Percentiles rank a stretch among this genome's conserved stretches.
These are phyloP conservation scores for Connochaetes taurinus DNA, from an alignment of 2,113 vertebrate species.

Conservation along the genomic window DNA sequence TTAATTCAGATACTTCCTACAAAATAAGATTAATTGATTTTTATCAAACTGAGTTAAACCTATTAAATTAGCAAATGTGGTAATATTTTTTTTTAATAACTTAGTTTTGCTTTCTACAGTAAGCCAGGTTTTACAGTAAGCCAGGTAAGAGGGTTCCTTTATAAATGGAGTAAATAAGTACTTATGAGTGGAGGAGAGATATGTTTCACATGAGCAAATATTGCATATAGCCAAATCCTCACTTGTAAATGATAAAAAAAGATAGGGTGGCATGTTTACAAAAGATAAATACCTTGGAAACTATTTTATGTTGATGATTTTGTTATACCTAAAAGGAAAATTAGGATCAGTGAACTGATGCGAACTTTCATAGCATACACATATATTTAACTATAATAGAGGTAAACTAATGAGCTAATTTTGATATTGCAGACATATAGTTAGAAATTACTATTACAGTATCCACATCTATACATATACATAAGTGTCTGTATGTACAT, in stretches of 20 bases:
- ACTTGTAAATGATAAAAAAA: not conserved
- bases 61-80: not conserved
- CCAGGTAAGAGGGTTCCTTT: not conserved
- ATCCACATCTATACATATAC: not conserved
- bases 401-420: not conserved
- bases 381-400: not conserved
- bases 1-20: conserved; percentile 6
- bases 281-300: not conserved
- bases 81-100: not conserved
- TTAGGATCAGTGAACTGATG: not conserved
- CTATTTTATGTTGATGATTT: not conserved
- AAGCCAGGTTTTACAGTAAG: not conserved
- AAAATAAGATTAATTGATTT: conserved; percentile 5
- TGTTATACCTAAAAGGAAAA: not conserved
- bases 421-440: not conserved
- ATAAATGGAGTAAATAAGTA: not conserved
- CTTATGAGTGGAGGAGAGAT: not conserved
- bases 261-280: not conserved
- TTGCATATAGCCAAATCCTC: not conserved
- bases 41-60: conserved; percentile 25
- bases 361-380: not conserved
- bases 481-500: not conserved
- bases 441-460: not conserved
- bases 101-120: conserved; percentile 4
- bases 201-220: not conserved